Base-by-base conservation (phyloP, 2,888 invertebrate genomes). In the Scrobipalpa costella region DNA sequence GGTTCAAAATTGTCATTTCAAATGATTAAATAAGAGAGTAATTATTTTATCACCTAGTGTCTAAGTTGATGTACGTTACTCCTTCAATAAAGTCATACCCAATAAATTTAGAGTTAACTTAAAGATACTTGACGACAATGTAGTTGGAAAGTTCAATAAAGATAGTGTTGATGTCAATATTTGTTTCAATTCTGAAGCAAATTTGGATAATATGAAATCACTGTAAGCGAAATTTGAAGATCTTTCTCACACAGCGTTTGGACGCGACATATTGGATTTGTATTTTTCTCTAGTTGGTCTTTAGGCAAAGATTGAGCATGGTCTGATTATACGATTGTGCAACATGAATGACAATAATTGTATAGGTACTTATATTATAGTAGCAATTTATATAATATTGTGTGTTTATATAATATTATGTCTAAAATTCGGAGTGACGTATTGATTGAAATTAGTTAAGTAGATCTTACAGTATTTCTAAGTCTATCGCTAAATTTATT, bases 401-500 rank as follows among this genome's bases (percentile, higher is more conserved):
- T 71, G 50, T 63, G 60, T 61, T 58, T n/a, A n/a, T n/a, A 33
- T 61, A 27, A 50, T 34, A 61, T 59, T 65, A 64, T 52, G 49
- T 49, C 36, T 64, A 64, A 64, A 66, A 71, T 75, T 80, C 83
- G 82, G 87, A 87, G 85, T 89, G 88, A 83, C 79, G 79, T 83
- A 77, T 70, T 71, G 61, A 64, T 55, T 63, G 58, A 58, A 60
- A 62, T 55, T 81, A 79, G 71, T 66, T 78, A 79, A 75, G 76
- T 81, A 79, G 79, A 64, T 63, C 60, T 69, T 64, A 71, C 75
- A 73, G 72, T 88, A 85, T 78, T 82, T 82, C 82, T 88, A 88
- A 88, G 88, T 76, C 71, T 74, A 82, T 79, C 81, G 88, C 89
- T 92, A 90, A 92, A 91, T 92, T 91, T 92, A 92, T 92, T 92